These are phyloP conservation scores for Pithys albifrons DNA, from an alignment of 2,113 vertebrate species.

Conservation along the genomic window DNA sequence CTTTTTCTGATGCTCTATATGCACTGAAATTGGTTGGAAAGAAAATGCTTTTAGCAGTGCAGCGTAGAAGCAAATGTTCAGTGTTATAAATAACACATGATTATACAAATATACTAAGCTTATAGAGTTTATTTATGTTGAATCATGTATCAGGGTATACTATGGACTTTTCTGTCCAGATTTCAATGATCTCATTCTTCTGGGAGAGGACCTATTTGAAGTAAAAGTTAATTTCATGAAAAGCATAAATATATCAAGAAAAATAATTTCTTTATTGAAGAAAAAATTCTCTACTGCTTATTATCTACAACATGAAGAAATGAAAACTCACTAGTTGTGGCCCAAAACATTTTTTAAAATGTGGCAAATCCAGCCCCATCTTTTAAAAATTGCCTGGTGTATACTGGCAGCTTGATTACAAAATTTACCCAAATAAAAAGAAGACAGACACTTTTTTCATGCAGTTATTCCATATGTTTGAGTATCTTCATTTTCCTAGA, in stretches of 20 bases:
- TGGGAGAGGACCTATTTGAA: background rate
- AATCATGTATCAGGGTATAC: background rate
- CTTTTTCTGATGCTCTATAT: conserved; percentile 15
- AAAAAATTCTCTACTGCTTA: background rate
- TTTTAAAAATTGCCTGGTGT: background rate
- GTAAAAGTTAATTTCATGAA: background rate
- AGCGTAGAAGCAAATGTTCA: conserved; percentile 1
- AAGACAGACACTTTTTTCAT: background rate
- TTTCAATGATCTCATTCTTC: conserved; percentile 3
- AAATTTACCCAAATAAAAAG: background rate
- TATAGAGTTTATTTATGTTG: conserved; percentile 22
- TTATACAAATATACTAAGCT: background rate
- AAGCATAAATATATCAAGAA: background rate
- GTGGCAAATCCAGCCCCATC: background rate
- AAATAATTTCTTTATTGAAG: background rate
- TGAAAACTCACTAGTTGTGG: background rate
- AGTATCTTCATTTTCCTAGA: background rate
- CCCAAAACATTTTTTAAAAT: background rate
- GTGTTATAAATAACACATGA: conserved; percentile 17
- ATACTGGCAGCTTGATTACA: background rate
- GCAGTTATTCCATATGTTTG: background rate
- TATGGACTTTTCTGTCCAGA: background rate
- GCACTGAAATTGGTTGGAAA: background rate
- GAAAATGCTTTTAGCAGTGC: background rate
- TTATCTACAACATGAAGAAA: background rate